Conservation (phyloP, 2,888 invertebrate species). For the Gymnocheta viridis region DNA sequence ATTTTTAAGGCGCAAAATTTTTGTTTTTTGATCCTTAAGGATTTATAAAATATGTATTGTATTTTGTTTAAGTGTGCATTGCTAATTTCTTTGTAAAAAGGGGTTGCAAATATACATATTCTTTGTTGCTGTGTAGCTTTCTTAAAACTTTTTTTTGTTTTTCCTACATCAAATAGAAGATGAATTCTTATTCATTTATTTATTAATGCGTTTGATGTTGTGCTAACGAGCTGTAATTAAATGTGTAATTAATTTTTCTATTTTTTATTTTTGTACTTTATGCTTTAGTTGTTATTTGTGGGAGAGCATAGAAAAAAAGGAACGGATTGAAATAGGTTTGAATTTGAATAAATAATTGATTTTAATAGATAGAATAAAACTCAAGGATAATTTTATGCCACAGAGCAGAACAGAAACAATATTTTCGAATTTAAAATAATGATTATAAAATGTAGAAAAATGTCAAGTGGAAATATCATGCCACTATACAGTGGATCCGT, state of each 20-base stretch:
- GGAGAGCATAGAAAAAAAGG: background rate
- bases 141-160: constrained; percentile 3
- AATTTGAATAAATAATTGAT: constrained; percentile 17
- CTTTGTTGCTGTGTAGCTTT: background rate
- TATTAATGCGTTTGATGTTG: constrained; percentile 67
- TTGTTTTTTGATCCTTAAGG: constrained; percentile 53
- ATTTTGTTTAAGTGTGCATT: background rate
- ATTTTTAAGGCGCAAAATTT: constrained; percentile 44
- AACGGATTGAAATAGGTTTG: constrained; percentile 28
- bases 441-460: background rate
- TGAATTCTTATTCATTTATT: constrained; percentile 51
- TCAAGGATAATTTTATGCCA: background rate
- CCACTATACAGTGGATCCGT: too few species aligned
- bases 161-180: constrained; percentile 42
- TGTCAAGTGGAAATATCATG: background rate
- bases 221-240: constrained; percentile 68
- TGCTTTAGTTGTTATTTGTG: constrained; percentile 1
- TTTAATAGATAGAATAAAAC: constrained; percentile 2
- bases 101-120: background rate
- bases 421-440: background rate
- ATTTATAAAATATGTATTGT: constrained; percentile 11
- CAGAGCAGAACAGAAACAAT: background rate
- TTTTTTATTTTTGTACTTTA: constrained; percentile 14
- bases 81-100: background rate
- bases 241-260: constrained; percentile 64